Conservation (phyloP, 2,888 invertebrate species). For the Drosophila ochracea region DNA sequence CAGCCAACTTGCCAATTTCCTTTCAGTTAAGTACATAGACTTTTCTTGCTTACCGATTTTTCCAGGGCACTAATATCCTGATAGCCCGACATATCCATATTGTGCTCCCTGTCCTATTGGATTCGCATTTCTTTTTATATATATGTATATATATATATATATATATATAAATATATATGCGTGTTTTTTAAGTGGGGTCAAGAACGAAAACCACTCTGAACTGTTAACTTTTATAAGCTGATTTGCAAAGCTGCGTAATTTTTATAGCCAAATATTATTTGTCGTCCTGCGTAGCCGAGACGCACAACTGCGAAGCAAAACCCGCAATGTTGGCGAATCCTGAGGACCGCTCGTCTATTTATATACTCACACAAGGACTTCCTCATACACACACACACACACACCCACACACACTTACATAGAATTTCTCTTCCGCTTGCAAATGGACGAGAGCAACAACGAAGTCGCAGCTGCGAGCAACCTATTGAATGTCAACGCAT, state of each 20-base stretch:
- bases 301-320: slow-evolving; percentile 39
- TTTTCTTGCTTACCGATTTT: slow-evolving; percentile 75
- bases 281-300: slow-evolving; percentile 25
- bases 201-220: slow-evolving; percentile 11
- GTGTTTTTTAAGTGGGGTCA: background rate
- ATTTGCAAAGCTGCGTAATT: background rate
- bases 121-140: slow-evolving; percentile 35
- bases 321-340: slow-evolving; percentile 60
- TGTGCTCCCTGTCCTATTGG: slow-evolving; percentile 22
- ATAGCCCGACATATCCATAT: slow-evolving; percentile 73
- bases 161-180: background rate
- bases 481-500: slow-evolving; percentile 73
- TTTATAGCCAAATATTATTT: background rate
- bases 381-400: slow-evolving; percentile 17
- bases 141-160: background rate
- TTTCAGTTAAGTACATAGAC: background rate
- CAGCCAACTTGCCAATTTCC: background rate
- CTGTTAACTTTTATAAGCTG: background rate
- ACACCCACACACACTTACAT: slow-evolving; percentile 3
- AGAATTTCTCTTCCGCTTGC: slow-evolving; percentile 55
- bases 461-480: slow-evolving; percentile 30
- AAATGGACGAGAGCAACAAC: slow-evolving; percentile 27
- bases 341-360: slow-evolving; percentile 67
- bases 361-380: slow-evolving; percentile 47
- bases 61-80: slow-evolving; percentile 82